phyloP scores from a whole-genome alignment of 2,113 vertebrate genomes.

The Eurypyga helias region DNA sequence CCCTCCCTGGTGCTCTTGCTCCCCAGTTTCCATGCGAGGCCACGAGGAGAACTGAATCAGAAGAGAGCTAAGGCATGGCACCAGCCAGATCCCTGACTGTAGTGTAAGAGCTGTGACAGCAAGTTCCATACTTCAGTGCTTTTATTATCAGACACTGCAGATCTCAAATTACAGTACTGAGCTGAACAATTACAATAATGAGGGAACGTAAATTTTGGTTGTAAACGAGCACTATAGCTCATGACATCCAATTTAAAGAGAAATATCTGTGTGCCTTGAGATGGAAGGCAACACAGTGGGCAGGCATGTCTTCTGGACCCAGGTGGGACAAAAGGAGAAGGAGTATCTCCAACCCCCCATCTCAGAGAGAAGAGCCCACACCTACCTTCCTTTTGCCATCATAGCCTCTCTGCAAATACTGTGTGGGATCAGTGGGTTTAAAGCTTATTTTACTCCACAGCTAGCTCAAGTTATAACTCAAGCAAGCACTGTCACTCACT shows the following conservation, averaged over 20 bases:
- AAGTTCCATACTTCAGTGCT: neutral
- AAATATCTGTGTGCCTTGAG: neutral
- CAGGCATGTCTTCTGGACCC: neutral
- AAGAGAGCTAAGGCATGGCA: neutral
- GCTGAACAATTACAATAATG: neutral
- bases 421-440: neutral
- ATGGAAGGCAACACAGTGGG: neutral
- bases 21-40: neutral
- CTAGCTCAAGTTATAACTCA: neutral
- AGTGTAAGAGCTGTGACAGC: neutral
- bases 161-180: neutral
- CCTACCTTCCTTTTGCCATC: neutral
- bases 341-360: rapidly evolving
- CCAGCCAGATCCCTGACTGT: neutral
- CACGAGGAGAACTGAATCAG: neutral
- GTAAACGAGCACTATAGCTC: neutral
- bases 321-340: neutral
- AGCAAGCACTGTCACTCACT: neutral
- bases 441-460: neutral
- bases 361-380: neutral
- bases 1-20: neutral
- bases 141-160: constrained; percentile 12
- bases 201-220: neutral
- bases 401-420: neutral
- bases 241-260: neutral